Base-by-base conservation (phyloP, 2,888 invertebrate species). In the Drosophila bunnanda region DNA sequence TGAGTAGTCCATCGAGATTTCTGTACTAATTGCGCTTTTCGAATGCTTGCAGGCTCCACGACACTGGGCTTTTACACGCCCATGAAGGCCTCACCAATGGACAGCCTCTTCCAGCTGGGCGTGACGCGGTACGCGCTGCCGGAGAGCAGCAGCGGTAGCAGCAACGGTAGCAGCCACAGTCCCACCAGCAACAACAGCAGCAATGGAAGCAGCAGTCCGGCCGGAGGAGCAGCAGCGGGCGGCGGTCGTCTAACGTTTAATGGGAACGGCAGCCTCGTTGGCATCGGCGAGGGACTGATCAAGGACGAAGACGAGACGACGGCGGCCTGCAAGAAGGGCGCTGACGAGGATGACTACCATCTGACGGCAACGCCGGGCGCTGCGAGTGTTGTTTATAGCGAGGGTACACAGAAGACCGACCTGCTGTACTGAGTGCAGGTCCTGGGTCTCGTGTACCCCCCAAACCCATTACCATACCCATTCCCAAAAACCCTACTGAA, bases 41-140 rank as follows among this genome's bases (percentile, higher is more conserved):
- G 28, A 28, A 13, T 34, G 12, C 20, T 84, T 85, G 38, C 89
- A 93, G 92, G 93, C 78, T 93, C 93, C 61, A 97, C 97, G 79
- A 95, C 95, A 88, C 93, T 97, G 91, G 95, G 96, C 77, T 96
- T 95, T 90, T 97, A 97, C 93, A 97, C 96, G 87, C 97, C 97
- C 69, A 94, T 96, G 93, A 96, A 96, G 93, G 85, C 81, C 38
- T 95, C 94, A 60, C 93, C 94, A 78, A 94, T 93, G 79, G 93
- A 94, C 82, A 94, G 93, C 87, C 93, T 94, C 72, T 97, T 97
- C 93, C 95, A 96, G 93, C 94, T 97, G 74, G 97, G 97, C 58
- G 94, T 97, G 66, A 95, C 96, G 76, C 94, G 96, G 13, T 78
- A 88, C 38, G 74, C 75, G 20, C 54, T 77, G 22, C 73, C 86